Evolutionary conservation across 1,140 invertebrate genomes (phyloP).

Genomic region (Eurosta solidaginis): DNA sequence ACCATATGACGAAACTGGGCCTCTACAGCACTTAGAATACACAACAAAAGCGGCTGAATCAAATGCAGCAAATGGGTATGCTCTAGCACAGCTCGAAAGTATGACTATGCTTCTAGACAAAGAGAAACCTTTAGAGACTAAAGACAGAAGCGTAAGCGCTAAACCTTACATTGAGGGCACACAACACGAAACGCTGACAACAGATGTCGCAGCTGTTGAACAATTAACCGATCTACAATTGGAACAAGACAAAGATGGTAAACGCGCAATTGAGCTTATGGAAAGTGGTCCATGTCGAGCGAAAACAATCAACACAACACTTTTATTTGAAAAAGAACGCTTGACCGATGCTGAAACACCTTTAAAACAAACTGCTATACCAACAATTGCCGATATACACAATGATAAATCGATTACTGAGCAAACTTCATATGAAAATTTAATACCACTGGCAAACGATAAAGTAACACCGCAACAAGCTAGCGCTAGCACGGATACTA

Average conservation of each 20-base stretch:
- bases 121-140: conserved; percentile 20
- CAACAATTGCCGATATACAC: conserved; percentile 28
- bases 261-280: not conserved
- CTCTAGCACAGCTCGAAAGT: not conserved
- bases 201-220: not conserved
- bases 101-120: conserved; percentile 35
- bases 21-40: not conserved
- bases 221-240: not conserved
- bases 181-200: not conserved
- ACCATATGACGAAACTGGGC: not conserved
- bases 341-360: not conserved
- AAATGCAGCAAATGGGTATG: conserved; percentile 32
- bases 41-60: not conserved
- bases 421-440: conserved; percentile 40
- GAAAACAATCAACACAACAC: not conserved
- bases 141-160: not conserved
- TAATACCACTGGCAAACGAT: not conserved
- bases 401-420: conserved; percentile 41
- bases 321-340: conserved; percentile 21
- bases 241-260: not conserved
- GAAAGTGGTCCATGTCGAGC: not conserved
- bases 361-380: conserved; percentile 25
- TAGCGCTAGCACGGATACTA: conserved; percentile 12
- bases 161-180: not conserved
- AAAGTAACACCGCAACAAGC: not conserved